Evolutionary conservation across 1,140 invertebrate genomes (phyloP).

Genomic region (Chironomus striatipennis): DNA sequence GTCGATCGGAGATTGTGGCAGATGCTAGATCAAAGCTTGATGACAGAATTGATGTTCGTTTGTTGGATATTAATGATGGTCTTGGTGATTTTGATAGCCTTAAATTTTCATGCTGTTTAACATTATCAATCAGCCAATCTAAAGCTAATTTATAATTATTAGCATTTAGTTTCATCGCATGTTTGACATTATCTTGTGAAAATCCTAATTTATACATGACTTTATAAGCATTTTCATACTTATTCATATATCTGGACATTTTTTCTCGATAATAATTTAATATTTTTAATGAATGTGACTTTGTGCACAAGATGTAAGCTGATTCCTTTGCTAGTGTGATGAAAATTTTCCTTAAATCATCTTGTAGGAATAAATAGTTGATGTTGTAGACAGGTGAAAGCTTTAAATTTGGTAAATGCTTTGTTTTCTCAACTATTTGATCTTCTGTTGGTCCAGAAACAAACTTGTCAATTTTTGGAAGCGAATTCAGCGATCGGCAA

Average conservation of each 20-base stretch:
- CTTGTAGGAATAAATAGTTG: neutral
- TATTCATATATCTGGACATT: neutral
- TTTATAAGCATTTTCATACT: neutral
- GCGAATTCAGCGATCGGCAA: neutral
- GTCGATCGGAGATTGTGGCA: neutral
- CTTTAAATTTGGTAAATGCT: neutral
- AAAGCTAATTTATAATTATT: neutral
- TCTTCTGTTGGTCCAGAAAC: neutral
- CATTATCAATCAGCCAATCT: neutral
- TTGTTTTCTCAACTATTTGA: neutral
- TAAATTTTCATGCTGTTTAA: neutral
- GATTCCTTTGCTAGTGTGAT: neutral
- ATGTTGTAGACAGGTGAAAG: neutral
- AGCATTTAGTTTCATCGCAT: neutral
- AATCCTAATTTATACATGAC: neutral
- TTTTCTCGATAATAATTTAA: neutral
- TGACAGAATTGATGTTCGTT: neutral
- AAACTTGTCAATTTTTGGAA: no score
- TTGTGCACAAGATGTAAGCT: neutral
- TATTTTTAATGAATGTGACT: neutral
- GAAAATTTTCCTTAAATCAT: neutral
- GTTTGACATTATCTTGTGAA: neutral
- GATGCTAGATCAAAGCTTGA: neutral
- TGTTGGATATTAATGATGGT: neutral
- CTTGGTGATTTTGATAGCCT: neutral